These are phyloP conservation scores for Exocentrus adspersus DNA, from an alignment of 2,888 invertebrate genomes.

Conservation along the genomic window DNA sequence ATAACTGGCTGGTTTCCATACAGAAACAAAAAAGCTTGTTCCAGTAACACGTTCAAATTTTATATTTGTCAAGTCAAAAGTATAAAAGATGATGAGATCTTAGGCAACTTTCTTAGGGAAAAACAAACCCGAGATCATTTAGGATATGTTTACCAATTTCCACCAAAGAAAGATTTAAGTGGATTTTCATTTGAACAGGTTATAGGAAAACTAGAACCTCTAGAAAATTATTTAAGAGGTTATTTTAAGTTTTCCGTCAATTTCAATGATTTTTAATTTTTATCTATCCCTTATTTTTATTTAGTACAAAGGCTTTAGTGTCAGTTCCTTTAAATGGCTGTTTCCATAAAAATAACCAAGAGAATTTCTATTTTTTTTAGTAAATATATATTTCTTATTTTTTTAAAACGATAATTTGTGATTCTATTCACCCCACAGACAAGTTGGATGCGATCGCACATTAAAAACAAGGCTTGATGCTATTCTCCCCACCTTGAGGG, in stretches of 20 bases:
- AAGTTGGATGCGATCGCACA: too few relatives aligned
- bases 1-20: not conserved
- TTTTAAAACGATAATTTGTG: too few relatives aligned
- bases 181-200: constrained; percentile 15
- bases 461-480: too few relatives aligned
- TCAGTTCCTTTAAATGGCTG: too few relatives aligned
- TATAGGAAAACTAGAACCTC: constrained; percentile 14
- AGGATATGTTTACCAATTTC: constrained; percentile 17
- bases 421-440: too few relatives aligned
- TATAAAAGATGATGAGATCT: constrained; percentile 10
- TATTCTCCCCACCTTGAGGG: too few relatives aligned
- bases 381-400: too few relatives aligned
- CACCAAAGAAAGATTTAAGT: constrained; percentile 8
- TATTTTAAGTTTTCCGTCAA: not conserved
- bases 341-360: too few relatives aligned
- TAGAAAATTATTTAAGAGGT: constrained; percentile 10
- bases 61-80: constrained; percentile 14
- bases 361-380: too few relatives aligned
- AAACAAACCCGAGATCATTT: constrained; percentile 4
- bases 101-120: constrained; percentile 8
- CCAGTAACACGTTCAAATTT: not conserved
- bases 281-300: too few relatives aligned
- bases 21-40: constrained; percentile 9
- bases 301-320: too few relatives aligned
- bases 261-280: not conserved